These are phyloP conservation scores for Habrosyne pyritoides DNA, from an alignment of 2,888 invertebrate species.

Conservation along the genomic window DNA sequence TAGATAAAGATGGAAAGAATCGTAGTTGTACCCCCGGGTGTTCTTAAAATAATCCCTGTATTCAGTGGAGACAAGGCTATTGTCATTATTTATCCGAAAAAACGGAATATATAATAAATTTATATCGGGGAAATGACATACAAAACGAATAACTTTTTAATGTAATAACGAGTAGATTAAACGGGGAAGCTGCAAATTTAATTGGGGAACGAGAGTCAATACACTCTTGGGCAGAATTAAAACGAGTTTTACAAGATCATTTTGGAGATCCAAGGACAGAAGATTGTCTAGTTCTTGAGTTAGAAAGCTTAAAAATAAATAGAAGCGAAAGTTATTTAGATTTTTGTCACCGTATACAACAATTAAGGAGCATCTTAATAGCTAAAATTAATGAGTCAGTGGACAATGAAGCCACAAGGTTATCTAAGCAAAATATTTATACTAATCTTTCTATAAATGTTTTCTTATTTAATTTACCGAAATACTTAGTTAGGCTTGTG, in stretches of 20 bases:
- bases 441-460: not conserved
- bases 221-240: no score
- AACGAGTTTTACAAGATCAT: not conserved
- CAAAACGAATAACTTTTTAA: not conserved
- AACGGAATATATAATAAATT: no score
- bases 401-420: not conserved
- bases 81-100: constrained; percentile 4
- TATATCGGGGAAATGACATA: no score
- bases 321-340: constrained; percentile 6
- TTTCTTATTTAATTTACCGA: not conserved
- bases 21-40: no score
- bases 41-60: no score
- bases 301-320: constrained; percentile 5
- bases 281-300: constrained; percentile 4
- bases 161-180: constrained; percentile 4
- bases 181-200: constrained; percentile 7
- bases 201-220: not conserved
- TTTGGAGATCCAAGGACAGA: constrained; percentile 7
- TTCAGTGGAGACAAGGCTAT: constrained; percentile 2
- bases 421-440: not conserved
- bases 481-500: not conserved
- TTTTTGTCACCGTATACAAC: not conserved
- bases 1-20: no score
- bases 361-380: not conserved
- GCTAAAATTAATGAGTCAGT: not conserved